Evolutionary conservation across 1,140 invertebrate genomes (phyloP), one percentile per base, ranked within the genome.

Genomic region (Acromyrmex heyeri): DNA sequence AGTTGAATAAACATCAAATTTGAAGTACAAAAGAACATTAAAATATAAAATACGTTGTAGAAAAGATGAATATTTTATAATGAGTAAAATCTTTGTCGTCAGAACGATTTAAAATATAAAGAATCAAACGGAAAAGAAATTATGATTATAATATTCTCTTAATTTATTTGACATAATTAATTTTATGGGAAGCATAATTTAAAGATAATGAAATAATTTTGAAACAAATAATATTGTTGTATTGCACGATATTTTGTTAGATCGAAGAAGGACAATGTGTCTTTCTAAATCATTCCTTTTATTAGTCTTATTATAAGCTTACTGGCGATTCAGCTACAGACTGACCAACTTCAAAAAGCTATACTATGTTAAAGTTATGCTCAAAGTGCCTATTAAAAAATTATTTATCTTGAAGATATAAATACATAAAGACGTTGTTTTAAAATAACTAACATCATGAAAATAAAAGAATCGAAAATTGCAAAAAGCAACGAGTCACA

Each of bases 281-380:
- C 2, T 53, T 18, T 7, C 16, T 10, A 14, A 61, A 27, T 61
- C 14, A 10, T 44, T 1, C 3, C 10, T 34, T 30, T 16, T 50
- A 38, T 38, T 38, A 38, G 34, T 7, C 7, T 38, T 38, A 38
- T 38, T 38, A 38, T 8, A 38, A 38, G 34, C 34, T 38, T 38
- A 38, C 12, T 55, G 24, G 34, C 55, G 69, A 44, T 88, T 88
- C 7, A 3, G 59, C 65, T 79, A 89, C 1, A 89, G 70, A 12
- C n/a, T 73, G 16, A 79, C 16, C 50, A 89, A 59, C 21, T 87
- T 89, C 2, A 89, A 75, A 38, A n/a, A 81, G 0, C 48, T 10
- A 4, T 79, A 3, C 48, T 16, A 50, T 4, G 6, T 1, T 87
- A n/a, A 79, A 77, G 30, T 50, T 10, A 50, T 86, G 30, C 67